Conservation (phyloP, 2,113 vertebrate species). For the Zosterops lateralis region DNA sequence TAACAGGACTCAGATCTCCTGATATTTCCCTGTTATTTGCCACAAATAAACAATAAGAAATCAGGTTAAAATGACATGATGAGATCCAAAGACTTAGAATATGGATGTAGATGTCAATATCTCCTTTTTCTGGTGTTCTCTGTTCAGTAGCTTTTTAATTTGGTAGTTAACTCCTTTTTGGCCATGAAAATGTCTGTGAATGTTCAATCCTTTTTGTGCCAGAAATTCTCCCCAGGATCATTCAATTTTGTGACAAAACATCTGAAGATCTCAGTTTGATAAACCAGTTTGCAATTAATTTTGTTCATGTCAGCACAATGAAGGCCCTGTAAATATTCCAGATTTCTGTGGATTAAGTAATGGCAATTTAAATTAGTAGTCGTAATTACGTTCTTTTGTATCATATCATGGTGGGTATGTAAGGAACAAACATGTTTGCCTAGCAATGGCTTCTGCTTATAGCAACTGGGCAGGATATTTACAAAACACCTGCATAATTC, state of each 20-base stretch:
- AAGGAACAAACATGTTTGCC: neutral
- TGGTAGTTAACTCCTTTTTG: neutral
- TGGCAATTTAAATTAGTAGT: neutral
- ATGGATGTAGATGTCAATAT: neutral
- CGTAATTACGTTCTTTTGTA: neutral
- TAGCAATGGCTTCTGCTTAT: neutral
- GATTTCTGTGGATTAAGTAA: neutral
- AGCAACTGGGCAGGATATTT: neutral
- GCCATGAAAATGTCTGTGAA: neutral
- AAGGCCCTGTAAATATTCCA: neutral
- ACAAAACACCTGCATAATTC: fast-evolving
- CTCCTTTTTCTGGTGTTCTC: neutral
- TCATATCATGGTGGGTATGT: neutral
- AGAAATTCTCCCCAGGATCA: neutral
- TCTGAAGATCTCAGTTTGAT: neutral
- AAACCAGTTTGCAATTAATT: neutral
- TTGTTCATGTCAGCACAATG: neutral
- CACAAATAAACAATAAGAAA: neutral
- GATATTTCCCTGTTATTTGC: neutral
- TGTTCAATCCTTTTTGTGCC: neutral
- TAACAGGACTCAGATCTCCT: neutral
- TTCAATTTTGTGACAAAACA: neutral
- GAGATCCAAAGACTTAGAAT: neutral
- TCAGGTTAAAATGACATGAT: neutral
- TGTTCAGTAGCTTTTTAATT: neutral